Conservation (phyloP, 2,113 vertebrate genomes). For the Myotis davidii region DNA sequence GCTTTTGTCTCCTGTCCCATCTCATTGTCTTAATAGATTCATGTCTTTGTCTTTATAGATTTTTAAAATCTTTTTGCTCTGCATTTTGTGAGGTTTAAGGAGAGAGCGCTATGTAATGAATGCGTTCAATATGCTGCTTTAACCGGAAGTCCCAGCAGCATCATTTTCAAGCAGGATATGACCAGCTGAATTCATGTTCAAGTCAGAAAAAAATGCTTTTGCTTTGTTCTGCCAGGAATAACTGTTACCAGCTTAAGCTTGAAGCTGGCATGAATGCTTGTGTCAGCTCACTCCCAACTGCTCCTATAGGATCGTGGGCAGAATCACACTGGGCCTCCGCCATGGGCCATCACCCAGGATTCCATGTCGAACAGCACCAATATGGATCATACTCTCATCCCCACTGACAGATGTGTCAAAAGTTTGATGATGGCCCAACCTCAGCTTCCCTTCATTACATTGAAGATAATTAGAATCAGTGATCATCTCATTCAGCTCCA, state of each 20-base stretch:
- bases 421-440: neutral
- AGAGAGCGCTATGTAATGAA: neutral
- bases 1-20: neutral
- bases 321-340: neutral
- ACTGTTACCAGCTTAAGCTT: neutral
- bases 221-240: slow-evolving; percentile 31
- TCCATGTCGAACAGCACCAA: neutral
- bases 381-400: neutral
- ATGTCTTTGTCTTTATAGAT: neutral
- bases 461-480: neutral
- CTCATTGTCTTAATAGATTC: slow-evolving; percentile 17
- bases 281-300: neutral
- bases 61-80: neutral
- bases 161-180: slow-evolving; percentile 1
- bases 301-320: neutral
- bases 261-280: neutral
- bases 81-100: slow-evolving; percentile 18
- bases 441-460: neutral
- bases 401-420: neutral
- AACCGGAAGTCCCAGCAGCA: slow-evolving; percentile 15
- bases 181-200: slow-evolving; percentile 23
- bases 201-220: slow-evolving; percentile 13
- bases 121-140: neutral
- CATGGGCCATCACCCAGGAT: neutral
- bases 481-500: neutral